These are phyloP conservation scores for Alauda arvensis DNA, from an alignment of 2,797 vertebrate genomes.

Conservation along the genomic window DNA sequence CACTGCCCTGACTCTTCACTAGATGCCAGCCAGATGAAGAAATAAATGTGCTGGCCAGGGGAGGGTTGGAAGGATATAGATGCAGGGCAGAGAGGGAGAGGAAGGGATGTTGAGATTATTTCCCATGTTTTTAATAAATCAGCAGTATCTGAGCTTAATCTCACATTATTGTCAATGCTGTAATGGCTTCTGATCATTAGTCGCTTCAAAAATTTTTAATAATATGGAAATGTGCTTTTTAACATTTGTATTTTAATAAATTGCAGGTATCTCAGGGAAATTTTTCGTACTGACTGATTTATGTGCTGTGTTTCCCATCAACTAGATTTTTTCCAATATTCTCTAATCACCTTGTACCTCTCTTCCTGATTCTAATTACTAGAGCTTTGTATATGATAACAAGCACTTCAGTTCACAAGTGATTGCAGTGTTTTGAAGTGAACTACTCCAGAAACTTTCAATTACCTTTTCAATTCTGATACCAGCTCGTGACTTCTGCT, in stretches of 20 bases:
- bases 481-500: slow-evolving; percentile 8
- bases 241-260: slow-evolving; percentile 29
- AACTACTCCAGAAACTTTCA: slow-evolving; percentile 49
- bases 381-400: slow-evolving; percentile 27
- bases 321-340: slow-evolving; percentile 32
- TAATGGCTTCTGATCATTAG: slow-evolving; percentile 12
- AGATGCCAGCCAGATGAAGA: rapidly evolving
- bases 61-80: not conserved
- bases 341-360: slow-evolving; percentile 28
- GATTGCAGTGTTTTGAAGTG: slow-evolving; percentile 53
- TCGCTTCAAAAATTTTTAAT: not conserved
- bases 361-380: slow-evolving; percentile 52
- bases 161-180: not conserved
- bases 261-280: not conserved
- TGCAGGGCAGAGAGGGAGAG: not conserved
- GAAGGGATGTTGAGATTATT: not conserved
- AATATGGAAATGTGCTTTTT: slow-evolving; percentile 27
- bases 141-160: not conserved
- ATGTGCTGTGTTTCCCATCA: slow-evolving; percentile 10
- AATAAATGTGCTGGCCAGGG: not conserved
- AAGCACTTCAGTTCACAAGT: slow-evolving; percentile 53
- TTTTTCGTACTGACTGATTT: slow-evolving; percentile 3
- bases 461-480: slow-evolving; percentile 22
- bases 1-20: rapidly evolving
- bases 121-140: not conserved